These are phyloP conservation scores for Pleuronectes platessa DNA, from an alignment of 2,113 vertebrate species.

Conservation along the genomic window DNA sequence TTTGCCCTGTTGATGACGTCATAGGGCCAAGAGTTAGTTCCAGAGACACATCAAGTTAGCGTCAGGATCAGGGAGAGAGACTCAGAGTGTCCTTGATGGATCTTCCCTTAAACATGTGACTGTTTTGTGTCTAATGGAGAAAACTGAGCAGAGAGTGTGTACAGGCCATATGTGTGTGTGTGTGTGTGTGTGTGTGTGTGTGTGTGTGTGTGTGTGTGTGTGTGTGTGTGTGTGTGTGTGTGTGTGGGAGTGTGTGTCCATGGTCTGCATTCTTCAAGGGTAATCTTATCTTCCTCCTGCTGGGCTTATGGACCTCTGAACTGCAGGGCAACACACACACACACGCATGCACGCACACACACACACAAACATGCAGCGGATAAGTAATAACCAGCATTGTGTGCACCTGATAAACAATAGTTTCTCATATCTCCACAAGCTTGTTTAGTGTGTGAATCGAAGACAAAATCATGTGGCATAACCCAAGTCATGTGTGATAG, in stretches of 20 bases:
- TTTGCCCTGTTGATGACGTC: no score
- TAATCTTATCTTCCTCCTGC: conserved; percentile 80
- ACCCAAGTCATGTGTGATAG: not conserved
- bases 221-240: conserved; percentile 13
- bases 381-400: not conserved
- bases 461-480: not conserved
- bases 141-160: not conserved
- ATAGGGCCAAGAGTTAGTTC: no score
- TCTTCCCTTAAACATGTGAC: conserved; percentile 5
- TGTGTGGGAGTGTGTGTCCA: conserved; percentile 49
- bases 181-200: conserved; percentile 17
- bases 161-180: conserved; percentile 20
- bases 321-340: conserved; percentile 29
- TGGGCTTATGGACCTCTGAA: conserved; percentile 64
- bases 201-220: conserved; percentile 36
- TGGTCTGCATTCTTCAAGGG: conserved; percentile 75
- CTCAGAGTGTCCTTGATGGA: conserved; percentile 1
- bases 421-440: not conserved
- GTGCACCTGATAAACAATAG: not conserved
- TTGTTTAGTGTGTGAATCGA: not conserved
- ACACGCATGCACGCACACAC: not conserved
- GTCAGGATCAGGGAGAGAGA: no score
- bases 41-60: no score
- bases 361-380: not conserved
- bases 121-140: conserved; percentile 17